Conservation (phyloP, 2,888 invertebrate species). For the Eueremaeus valkanovi region DNA sequence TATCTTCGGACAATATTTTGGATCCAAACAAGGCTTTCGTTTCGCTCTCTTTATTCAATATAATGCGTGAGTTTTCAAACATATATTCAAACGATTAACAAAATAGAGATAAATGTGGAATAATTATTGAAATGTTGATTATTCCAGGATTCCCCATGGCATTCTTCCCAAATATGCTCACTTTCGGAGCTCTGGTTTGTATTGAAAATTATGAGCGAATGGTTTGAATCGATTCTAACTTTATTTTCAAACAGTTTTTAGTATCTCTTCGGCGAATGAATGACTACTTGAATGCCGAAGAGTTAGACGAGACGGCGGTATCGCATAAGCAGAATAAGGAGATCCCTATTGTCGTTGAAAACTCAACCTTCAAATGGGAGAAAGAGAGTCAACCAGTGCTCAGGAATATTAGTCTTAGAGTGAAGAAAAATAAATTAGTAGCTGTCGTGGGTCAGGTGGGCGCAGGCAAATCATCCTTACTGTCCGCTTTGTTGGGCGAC, state of each 20-base stretch:
- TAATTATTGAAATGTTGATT: constrained; percentile 46
- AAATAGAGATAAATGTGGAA: neutral
- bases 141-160: constrained; percentile 47
- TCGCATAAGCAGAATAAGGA: constrained; percentile 38
- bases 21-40: constrained; percentile 52
- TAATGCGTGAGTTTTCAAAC: constrained; percentile 48
- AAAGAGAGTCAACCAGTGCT: constrained; percentile 48
- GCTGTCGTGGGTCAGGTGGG: constrained; percentile 47
- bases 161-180: constrained; percentile 42
- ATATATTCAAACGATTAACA: neutral
- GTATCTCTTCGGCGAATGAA: constrained; percentile 63
- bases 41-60: constrained; percentile 53
- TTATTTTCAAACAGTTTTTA: no score
- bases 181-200: constrained; percentile 36
- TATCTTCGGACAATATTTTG: constrained; percentile 39
- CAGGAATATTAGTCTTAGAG: constrained; percentile 42
- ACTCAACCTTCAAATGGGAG: constrained; percentile 86
- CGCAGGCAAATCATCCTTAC: constrained; percentile 46
- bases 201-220: no score
- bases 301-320: constrained; percentile 45
- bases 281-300: constrained; percentile 47
- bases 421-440: constrained; percentile 43
- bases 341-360: constrained; percentile 59
- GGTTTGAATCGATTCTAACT: no score
- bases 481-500: constrained; percentile 47